Evolutionary conservation across 2,797 vertebrate genomes (phyloP).

Genomic region (Decapterus maruadsi): DNA sequence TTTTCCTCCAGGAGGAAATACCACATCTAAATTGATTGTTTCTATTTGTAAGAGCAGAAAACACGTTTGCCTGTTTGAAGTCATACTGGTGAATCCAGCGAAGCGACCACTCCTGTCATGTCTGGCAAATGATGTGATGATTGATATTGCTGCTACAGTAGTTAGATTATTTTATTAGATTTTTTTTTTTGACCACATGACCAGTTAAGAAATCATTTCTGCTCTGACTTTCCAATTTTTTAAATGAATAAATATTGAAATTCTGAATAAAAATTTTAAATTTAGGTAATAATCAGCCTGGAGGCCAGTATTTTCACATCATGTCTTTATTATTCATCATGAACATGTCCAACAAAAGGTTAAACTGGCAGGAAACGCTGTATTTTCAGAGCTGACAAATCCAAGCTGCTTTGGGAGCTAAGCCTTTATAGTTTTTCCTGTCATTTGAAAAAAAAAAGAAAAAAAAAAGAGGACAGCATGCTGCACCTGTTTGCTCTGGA

Average conservation of each 20-base stretch:
- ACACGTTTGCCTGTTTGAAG: neutral
- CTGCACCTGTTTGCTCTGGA: conserved; percentile 43
- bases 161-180: neutral
- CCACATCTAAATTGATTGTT: neutral
- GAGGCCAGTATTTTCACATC: neutral
- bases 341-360: neutral
- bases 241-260: neutral
- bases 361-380: conserved; percentile 14
- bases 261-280: no score
- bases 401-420: conserved; percentile 22
- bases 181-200: neutral
- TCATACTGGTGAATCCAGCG: neutral
- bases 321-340: neutral
- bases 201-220: neutral
- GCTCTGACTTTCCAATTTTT: neutral
- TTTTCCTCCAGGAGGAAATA: no score
- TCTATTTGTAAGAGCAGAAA: neutral
- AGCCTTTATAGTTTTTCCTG: conserved; percentile 43
- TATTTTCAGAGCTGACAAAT: conserved; percentile 39
- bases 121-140: neutral
- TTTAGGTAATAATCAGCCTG: neutral
- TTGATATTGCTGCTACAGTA: neutral
- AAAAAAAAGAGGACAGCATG: conserved; percentile 6
- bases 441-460: conserved; percentile 30
- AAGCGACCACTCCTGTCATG: no score